Percentiles rank a stretch among this genome's conserved stretches.
phyloP scores from a whole-genome alignment of 2,888 invertebrate genomes.

The Stenurella melanura region DNA sequence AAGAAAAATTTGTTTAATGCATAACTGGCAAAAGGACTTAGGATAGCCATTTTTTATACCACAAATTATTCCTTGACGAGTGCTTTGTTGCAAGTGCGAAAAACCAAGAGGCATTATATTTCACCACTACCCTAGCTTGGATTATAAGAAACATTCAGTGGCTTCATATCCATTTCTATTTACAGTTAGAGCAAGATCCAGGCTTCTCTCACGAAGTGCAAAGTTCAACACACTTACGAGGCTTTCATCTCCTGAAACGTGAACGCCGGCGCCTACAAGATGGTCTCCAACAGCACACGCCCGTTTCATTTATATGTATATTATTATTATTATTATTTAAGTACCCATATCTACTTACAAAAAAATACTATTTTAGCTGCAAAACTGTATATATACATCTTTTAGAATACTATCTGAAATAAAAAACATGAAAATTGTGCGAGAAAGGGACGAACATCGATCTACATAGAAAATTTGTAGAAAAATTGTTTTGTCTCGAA shows the following conservation, averaged over 20 bases:
- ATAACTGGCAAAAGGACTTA: too few relatives aligned
- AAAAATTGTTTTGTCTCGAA: conserved; percentile 41
- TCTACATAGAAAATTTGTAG: conserved; percentile 58
- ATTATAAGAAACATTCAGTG: too few relatives aligned
- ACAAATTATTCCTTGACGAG: too few relatives aligned
- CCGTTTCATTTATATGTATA: conserved; percentile 60
- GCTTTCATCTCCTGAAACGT: background rate
- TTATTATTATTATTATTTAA: conserved; percentile 60
- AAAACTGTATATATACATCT: conserved; percentile 66
- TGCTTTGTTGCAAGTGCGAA: too few relatives aligned
- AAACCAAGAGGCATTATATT: too few relatives aligned
- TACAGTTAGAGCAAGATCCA: too few relatives aligned
- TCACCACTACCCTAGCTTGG: too few relatives aligned
- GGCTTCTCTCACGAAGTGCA: too few relatives aligned
- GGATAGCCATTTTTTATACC: too few relatives aligned
- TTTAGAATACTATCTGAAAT: conserved; percentile 54
- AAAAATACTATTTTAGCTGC: conserved; percentile 67
- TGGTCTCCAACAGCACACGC: background rate
- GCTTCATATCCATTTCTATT: too few relatives aligned
- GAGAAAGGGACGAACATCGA: conserved; percentile 62
- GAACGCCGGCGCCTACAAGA: background rate
- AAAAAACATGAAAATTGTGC: conserved; percentile 62
- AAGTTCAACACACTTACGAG: too few relatives aligned
- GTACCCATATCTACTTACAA: conserved; percentile 65
- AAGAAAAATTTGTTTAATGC: too few relatives aligned